Percentiles rank a stretch among this genome's conserved stretches.
These are phyloP conservation scores for Drosophila parthenogenetica DNA, from an alignment of 2,888 invertebrate species.

Conservation along the genomic window DNA sequence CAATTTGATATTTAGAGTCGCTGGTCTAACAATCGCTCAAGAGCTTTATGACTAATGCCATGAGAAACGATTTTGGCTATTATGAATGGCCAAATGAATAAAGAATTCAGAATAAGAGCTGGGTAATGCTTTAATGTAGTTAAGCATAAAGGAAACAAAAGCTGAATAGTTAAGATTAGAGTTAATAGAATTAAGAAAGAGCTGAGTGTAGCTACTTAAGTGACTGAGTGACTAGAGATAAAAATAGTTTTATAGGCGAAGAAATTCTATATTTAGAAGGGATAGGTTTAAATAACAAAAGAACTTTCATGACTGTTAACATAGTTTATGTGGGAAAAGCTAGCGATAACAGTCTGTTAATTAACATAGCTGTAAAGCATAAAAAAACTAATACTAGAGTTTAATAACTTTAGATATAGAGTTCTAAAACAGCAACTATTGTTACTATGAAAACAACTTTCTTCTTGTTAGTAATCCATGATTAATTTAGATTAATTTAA, in stretches of 20 bases:
- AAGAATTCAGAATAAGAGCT: neutral
- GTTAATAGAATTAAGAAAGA: neutral
- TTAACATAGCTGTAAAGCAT: too few relatives aligned
- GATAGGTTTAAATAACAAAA: neutral
- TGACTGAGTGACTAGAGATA: neutral
- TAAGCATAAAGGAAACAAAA: conserved; percentile 3
- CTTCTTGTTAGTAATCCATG: neutral
- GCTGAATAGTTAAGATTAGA: conserved; percentile 1
- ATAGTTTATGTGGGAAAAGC: too few relatives aligned
- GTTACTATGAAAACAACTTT: conserved; percentile 4
- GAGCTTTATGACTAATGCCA: conserved; percentile 39
- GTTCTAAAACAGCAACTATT: too few relatives aligned
- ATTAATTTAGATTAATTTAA: conserved; percentile 1
- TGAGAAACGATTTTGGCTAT: conserved; percentile 28
- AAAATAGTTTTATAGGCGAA: neutral
- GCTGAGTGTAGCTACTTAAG: neutral
- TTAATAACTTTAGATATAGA: too few relatives aligned
- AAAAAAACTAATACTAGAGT: too few relatives aligned
- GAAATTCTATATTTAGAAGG: neutral
- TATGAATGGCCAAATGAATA: conserved; percentile 8
- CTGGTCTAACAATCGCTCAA: conserved; percentile 20
- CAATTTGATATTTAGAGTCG: conserved; percentile 50
- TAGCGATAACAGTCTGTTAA: too few relatives aligned
- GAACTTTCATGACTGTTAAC: neutral
- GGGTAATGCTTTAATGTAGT: conserved; percentile 1